Evolutionary conservation across 2,113 vertebrate species (phyloP), one percentile per base, ranked within the genome.

Genomic region (Fulica atra): DNA sequence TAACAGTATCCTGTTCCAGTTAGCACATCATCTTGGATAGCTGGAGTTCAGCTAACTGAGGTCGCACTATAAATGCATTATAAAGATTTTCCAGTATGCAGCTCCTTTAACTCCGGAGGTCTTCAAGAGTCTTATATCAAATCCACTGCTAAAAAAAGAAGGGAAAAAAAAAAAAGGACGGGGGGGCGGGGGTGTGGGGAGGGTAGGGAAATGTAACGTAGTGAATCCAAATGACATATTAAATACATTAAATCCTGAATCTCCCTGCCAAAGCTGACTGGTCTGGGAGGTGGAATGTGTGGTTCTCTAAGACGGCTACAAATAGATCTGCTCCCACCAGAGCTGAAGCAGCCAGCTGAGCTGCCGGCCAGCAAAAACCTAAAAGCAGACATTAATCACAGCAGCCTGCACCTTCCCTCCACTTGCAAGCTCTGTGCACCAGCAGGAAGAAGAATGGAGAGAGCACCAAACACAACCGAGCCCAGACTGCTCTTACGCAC

Each of bases 301-400:
- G 60, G 35, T 71, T 93, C 90, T 89, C 36, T 60, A 80, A 82
- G 38, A 87, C 3, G 3, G 59, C 77, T 92, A 95, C 81, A 91
- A 94, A 95, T 53, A 96, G 88, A 94, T 69, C 33, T 29, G 85
- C 51, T 92, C 84, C 63, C 46, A 86, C 29, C 31, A 92, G 51
- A 85, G 59, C 50, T 76, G 73, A 93, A 92, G 91, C 92, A 82
- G 33, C 23, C 73, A 89, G 42, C 36, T 73, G 46, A 82, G 54
- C 29, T 6, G 7, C 44, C 17, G 48, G 70, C 42, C 93, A 94
- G 88, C 54, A 93, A 95, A 95, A 89, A 66, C 25, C 61, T 68
- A 87, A 96, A 96, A 92, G 69, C 38, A 88, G 57, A 79, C 35
- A 86, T 79, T 90, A 88, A 96, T 56, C 76, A 93, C 40, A 86